These are phyloP conservation scores for Pterocles burchelli DNA, from an alignment of 2,113 vertebrate species.

Conservation along the genomic window DNA sequence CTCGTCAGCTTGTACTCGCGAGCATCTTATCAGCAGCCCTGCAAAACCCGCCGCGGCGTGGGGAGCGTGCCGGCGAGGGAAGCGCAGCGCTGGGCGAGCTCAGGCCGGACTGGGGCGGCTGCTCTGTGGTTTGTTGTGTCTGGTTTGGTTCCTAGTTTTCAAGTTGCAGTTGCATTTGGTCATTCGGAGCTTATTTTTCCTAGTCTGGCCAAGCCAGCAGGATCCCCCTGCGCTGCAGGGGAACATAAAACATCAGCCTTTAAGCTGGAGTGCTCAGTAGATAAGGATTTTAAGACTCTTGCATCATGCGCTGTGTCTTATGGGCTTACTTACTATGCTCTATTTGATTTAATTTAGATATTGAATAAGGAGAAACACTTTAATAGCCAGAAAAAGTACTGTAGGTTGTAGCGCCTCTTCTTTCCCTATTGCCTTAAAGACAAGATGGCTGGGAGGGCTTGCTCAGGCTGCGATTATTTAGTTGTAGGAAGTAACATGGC, in stretches of 20 bases:
- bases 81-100: conserved; percentile 57
- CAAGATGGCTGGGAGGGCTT: conserved; percentile 56
- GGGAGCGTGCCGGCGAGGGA: conserved; percentile 74
- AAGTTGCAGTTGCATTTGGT: conserved; percentile 82
- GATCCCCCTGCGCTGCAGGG: conserved; percentile 77
- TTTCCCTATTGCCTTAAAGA: conserved; percentile 8
- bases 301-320: conserved; percentile 75
- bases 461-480: conserved; percentile 31
- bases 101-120: conserved; percentile 23
- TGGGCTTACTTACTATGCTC: conserved; percentile 75
- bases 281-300: conserved; percentile 79
- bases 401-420: conserved; percentile 13
- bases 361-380: conserved; percentile 77
- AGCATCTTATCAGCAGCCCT: conserved; percentile 79
- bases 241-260: conserved; percentile 74
- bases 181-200: conserved; percentile 81
- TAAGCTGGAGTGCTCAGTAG: conserved; percentile 72
- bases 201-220: conserved; percentile 83
- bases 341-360: conserved; percentile 83
- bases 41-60: conserved; percentile 7
- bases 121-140: conserved; percentile 90
- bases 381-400: conserved; percentile 71
- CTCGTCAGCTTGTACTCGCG: conserved; percentile 65
- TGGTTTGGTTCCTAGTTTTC: conserved; percentile 83
- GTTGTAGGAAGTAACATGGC: conserved; percentile 1